Conservation (phyloP, 1,140 invertebrate species). For the Xylocopa sonorina region DNA sequence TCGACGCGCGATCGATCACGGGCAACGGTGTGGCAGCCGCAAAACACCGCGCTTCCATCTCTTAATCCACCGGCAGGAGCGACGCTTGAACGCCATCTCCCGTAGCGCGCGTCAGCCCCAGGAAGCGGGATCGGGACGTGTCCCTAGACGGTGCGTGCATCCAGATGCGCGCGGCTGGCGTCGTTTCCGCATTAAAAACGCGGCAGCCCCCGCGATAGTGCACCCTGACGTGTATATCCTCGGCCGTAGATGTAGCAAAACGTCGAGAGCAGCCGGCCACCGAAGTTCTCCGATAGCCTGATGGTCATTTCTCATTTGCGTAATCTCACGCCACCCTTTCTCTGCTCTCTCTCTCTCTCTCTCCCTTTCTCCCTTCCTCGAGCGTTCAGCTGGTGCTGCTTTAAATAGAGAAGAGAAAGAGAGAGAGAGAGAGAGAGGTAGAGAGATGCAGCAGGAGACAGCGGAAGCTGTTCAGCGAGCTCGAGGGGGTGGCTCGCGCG, state of each 20-base stretch:
- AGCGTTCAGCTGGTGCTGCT: constrained; percentile 26
- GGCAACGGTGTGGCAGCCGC: not conserved
- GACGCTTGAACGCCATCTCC: not conserved
- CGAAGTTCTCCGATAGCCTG: constrained; percentile 76
- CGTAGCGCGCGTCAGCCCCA: not conserved
- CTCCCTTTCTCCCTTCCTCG: constrained; percentile 70
- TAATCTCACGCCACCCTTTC: constrained; percentile 73
- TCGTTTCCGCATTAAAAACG: constrained; percentile 38
- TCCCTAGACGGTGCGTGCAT: constrained; percentile 28
- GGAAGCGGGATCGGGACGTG: not conserved
- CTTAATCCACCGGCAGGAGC: not conserved
- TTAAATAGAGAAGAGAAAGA: constrained; percentile 5
- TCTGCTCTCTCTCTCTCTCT: constrained; percentile 9
- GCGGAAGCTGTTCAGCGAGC: constrained; percentile 43
- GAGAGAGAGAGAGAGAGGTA: too few relatives aligned
- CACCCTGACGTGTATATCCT: constrained; percentile 37
- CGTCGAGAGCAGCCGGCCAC: constrained; percentile 56
- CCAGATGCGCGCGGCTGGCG: not conserved
- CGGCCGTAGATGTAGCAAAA: constrained; percentile 60
- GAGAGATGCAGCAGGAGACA: too few relatives aligned
- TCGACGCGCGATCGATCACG: not conserved
- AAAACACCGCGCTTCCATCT: not conserved
- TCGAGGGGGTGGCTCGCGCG: constrained; percentile 30
- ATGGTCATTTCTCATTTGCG: constrained; percentile 82
- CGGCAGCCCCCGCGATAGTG: constrained; percentile 29